Conservation (phyloP, 1,140 invertebrate species). For the Brachionus plicatilis region DNA sequence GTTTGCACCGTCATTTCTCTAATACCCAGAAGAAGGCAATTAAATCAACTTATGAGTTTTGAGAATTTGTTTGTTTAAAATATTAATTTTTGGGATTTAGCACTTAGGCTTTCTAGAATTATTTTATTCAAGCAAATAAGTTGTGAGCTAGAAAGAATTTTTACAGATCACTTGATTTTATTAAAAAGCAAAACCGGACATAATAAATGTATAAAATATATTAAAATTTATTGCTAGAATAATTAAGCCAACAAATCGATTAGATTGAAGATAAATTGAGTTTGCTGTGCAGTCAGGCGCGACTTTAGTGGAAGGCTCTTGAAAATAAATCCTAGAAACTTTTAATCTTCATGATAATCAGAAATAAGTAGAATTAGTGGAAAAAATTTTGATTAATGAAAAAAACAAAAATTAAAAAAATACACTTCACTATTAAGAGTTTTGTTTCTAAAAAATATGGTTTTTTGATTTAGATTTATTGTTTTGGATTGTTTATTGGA, state of each 20-base stretch:
- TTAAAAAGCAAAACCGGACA: neutral
- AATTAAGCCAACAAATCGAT: neutral
- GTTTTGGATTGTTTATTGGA: neutral
- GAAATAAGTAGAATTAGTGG: neutral
- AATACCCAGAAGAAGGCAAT: neutral
- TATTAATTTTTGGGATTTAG: neutral
- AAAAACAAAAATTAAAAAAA: neutral
- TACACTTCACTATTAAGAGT: neutral
- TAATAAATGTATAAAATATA: neutral
- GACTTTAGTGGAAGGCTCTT: neutral
- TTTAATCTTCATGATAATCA: neutral
- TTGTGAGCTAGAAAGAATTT: neutral
- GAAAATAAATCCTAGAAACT: neutral
- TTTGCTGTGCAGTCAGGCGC: neutral
- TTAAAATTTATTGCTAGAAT: neutral
- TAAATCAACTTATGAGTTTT: neutral
- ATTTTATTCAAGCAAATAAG: neutral
- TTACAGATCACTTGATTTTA: neutral
- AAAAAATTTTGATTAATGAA: neutral
- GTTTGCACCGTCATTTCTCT: neutral
- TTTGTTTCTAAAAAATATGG: neutral
- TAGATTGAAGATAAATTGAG: neutral
- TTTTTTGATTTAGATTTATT: slow-evolving; percentile 1
- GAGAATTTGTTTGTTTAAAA: neutral
- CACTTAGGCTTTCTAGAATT: neutral